Conservation (phyloP, 2,888 invertebrate genomes). For the Agrenia bidenticulata region DNA sequence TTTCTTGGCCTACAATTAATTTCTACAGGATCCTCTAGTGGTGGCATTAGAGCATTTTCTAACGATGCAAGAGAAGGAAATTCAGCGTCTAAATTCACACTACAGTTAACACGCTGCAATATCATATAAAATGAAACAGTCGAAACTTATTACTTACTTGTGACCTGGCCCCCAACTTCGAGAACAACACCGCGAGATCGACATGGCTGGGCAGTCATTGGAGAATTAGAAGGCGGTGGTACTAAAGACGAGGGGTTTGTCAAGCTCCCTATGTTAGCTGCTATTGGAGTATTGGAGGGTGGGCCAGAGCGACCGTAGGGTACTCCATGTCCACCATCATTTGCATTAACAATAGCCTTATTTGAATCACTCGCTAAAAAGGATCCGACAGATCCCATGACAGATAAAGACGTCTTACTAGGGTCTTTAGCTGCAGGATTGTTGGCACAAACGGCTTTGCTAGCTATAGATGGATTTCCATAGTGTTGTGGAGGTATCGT, state of each 20-base stretch:
- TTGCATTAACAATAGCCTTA: background rate
- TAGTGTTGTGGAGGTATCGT: constrained; percentile 34
- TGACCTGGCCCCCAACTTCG: constrained; percentile 40
- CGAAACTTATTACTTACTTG: constrained; percentile 29
- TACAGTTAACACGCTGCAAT: background rate
- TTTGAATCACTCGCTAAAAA: background rate
- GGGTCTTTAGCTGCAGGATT: constrained; percentile 1
- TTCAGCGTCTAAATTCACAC: constrained; percentile 4
- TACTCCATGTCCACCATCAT: background rate
- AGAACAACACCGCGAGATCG: constrained; percentile 39
- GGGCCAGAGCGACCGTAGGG: background rate
- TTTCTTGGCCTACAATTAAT: constrained; percentile 54
- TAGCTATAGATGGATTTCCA: background rate
- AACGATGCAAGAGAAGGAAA: constrained; percentile 1
- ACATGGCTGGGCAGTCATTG: background rate
- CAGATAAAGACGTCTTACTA: background rate
- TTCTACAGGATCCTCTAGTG: constrained; percentile 38
- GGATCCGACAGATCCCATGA: background rate
- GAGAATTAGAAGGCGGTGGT: constrained; percentile 2
- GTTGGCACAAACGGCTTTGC: constrained; percentile 11
- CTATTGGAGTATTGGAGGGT: constrained; percentile 5
- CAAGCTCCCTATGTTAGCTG: constrained; percentile 21
- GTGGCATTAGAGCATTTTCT: constrained; percentile 36
- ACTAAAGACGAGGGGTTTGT: constrained; percentile 20
- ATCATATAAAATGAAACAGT: background rate